Conservation (phyloP, 1,140 invertebrate genomes). For the Hetaerina americana region DNA sequence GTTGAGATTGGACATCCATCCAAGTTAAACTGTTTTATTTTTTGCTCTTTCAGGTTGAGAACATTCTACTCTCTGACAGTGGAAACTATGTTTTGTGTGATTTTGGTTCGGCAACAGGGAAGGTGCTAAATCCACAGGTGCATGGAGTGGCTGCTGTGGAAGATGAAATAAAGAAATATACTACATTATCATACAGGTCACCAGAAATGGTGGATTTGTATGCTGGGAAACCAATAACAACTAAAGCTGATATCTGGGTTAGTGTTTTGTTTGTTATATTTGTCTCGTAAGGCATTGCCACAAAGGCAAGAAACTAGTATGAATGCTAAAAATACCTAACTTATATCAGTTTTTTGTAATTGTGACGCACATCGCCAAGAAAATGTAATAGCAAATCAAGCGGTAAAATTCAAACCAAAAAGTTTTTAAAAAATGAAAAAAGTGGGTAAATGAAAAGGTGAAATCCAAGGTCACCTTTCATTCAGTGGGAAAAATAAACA, state of each 20-base stretch:
- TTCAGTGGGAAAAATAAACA: too few relatives aligned
- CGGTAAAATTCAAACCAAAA: too few relatives aligned
- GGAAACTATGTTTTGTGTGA: conserved; percentile 77
- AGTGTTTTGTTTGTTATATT: conserved; percentile 18
- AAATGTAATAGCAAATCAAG: too few relatives aligned
- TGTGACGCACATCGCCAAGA: too few relatives aligned
- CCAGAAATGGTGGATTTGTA: conserved; percentile 97
- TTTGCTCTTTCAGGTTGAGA: conserved; percentile 56
- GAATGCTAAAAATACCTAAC: too few relatives aligned
- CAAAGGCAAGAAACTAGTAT: too few relatives aligned
- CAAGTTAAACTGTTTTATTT: conserved; percentile 2
- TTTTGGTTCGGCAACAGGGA: conserved; percentile 81
- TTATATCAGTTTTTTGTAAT: too few relatives aligned
- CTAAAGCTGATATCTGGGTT: conserved; percentile 87
- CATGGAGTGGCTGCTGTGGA: conserved; percentile 63
- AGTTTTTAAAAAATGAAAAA: too few relatives aligned
- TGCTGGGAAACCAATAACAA: conserved; percentile 73
- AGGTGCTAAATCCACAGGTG: conserved; percentile 54
- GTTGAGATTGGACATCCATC: not conserved
- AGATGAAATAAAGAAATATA: conserved; percentile 91
- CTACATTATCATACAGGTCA: conserved; percentile 81
- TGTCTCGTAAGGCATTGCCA: too few relatives aligned
- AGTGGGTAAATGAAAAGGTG: too few relatives aligned
- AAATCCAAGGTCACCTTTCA: too few relatives aligned
- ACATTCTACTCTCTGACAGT: conserved; percentile 65